phyloP scores from a whole-genome alignment of 2,113 vertebrate species.

The Coryphaenoides rupestris region DNA sequence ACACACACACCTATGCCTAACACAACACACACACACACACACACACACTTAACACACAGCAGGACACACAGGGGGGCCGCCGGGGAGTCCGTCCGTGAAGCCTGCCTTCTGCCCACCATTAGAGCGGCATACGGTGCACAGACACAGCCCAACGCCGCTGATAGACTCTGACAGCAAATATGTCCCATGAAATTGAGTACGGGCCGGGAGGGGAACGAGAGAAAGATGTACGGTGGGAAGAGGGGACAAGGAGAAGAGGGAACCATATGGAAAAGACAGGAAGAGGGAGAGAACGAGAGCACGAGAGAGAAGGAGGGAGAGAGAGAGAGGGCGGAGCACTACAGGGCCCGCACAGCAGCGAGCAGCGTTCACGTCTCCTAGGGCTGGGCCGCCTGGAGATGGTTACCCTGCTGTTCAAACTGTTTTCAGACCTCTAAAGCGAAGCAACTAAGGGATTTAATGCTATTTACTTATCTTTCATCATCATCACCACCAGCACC shows the following conservation, averaged over 20 bases:
- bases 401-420: constrained; percentile 35
- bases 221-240: neutral
- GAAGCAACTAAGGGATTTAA: constrained; percentile 16
- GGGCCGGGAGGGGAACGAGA: constrained; percentile 22
- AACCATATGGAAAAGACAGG: constrained; percentile 14
- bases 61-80: neutral
- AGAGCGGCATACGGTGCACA: constrained; percentile 46
- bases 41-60: no score
- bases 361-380: constrained; percentile 35
- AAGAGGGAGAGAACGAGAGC: constrained; percentile 35
- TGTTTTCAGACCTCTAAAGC: constrained; percentile 34
- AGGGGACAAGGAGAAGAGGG: neutral
- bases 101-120: constrained; percentile 52
- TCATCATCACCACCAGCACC: constrained; percentile 25
- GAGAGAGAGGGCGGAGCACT: neutral
- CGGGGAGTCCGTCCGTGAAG: constrained; percentile 35
- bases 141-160: constrained; percentile 37
- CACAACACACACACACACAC: constrained; percentile 1
- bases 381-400: constrained; percentile 46
- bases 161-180: constrained; percentile 64
- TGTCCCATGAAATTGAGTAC: constrained; percentile 64
- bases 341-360: neutral
- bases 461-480: constrained; percentile 26
- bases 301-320: constrained; percentile 37
- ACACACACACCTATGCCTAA: neutral